phyloP scores from a whole-genome alignment of 2,797 vertebrate genomes.

The Parauchenoglanis punctatus region DNA sequence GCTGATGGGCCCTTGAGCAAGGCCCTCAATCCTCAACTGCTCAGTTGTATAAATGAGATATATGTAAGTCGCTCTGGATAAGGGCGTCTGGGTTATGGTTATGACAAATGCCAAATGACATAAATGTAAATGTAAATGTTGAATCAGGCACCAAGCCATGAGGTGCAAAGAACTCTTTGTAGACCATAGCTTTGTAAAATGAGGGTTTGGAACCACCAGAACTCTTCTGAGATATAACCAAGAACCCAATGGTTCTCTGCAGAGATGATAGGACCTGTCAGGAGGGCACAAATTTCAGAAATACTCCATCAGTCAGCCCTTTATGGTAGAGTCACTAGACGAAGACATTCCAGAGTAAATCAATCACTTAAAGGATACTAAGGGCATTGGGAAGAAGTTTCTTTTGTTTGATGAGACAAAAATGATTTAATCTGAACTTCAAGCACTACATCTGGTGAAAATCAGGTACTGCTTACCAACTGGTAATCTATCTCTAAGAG shows the following conservation, averaged over 20 bases:
- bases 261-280: not conserved
- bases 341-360: not conserved
- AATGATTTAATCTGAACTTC: not conserved
- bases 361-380: not conserved
- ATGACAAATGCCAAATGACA: no score
- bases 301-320: not conserved
- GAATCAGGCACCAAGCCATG: not conserved
- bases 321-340: not conserved
- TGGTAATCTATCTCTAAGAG: not conserved
- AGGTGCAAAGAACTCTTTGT: not conserved
- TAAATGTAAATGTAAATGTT: no score
- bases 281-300: not conserved
- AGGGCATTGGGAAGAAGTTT: not conserved
- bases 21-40: no score
- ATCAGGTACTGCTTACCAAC: not conserved
- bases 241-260: not conserved
- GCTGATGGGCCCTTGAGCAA: no score
- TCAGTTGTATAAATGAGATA: no score
- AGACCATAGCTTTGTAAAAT: not conserved
- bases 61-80: no score
- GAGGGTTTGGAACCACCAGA: not conserved
- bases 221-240: not conserved
- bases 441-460: no score
- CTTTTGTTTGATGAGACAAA: not conserved
- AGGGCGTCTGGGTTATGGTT: no score